Conservation (phyloP, 2,797 vertebrate genomes). For the Ctenochaetus hawaiiensis region DNA sequence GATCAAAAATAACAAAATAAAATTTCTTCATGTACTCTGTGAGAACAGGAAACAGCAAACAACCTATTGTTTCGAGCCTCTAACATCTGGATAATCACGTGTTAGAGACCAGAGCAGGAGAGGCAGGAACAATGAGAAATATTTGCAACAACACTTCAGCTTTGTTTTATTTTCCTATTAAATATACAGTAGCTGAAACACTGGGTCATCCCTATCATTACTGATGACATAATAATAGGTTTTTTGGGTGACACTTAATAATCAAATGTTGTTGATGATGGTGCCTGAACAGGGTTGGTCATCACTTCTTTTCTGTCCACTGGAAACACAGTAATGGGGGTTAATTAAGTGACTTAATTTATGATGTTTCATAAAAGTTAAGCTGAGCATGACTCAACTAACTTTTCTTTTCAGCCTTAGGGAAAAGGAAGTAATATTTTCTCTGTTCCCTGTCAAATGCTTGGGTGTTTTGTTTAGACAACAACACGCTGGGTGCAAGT, state of each 20-base stretch:
- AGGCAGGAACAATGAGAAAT: constrained; percentile 14
- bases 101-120: constrained; percentile 3
- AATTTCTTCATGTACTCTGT: not conserved
- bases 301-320: not conserved
- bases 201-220: constrained; percentile 19
- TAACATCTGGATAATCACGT: constrained; percentile 50
- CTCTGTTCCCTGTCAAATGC: not conserved
- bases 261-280: not conserved
- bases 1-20: not conserved
- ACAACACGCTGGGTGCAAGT: not conserved
- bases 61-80: constrained; percentile 49
- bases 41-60: constrained; percentile 56
- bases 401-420: not conserved
- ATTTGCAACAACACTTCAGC: constrained; percentile 16
- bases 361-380: not conserved
- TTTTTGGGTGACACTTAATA: constrained; percentile 2
- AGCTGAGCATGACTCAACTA: not conserved
- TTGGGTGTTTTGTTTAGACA: not conserved
- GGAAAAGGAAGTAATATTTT: not conserved
- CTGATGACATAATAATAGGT: not conserved
- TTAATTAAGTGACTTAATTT: constrained; percentile 13
- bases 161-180: constrained; percentile 19
- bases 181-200: not conserved
- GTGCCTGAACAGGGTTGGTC: not conserved
- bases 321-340: not conserved